These are phyloP conservation scores for Xylocopa sonorina DNA, from an alignment of 1,140 invertebrate genomes.

Conservation along the genomic window DNA sequence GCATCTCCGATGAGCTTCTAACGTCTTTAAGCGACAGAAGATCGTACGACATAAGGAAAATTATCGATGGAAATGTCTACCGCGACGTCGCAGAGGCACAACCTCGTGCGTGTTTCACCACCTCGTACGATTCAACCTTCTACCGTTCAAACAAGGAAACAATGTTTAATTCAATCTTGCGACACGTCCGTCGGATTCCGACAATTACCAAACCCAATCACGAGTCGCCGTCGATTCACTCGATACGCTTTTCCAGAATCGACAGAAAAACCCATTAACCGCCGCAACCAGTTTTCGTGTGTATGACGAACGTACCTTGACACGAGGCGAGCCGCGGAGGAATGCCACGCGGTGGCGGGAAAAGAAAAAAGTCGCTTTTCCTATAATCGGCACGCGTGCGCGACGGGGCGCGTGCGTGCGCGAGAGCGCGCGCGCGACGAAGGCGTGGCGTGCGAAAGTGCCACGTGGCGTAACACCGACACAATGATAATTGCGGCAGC, in stretches of 20 bases:
- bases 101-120: neutral
- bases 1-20: no score
- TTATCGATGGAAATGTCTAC: no score
- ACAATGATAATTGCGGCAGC: conserved; percentile 46
- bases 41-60: no score
- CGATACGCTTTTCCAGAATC: conserved; percentile 19
- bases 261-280: neutral
- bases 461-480: conserved; percentile 50
- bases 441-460: conserved; percentile 51
- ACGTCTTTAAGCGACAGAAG: no score
- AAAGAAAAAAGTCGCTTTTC: conserved; percentile 47
- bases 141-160: neutral
- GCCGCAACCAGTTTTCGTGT: conserved; percentile 33
- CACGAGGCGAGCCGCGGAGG: conserved; percentile 20
- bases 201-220: conserved; percentile 8
- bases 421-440: conserved; percentile 30
- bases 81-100: neutral
- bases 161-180: neutral
- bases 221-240: conserved; percentile 18
- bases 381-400: conserved; percentile 46
- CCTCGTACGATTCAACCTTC: neutral
- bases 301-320: conserved; percentile 49
- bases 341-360: conserved; percentile 6
- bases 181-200: neutral
- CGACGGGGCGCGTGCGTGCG: conserved; percentile 15